Evolutionary conservation across 1,140 invertebrate species (phyloP), one percentile per base, ranked within the genome.

Genomic region (Oscheius sp.): DNA sequence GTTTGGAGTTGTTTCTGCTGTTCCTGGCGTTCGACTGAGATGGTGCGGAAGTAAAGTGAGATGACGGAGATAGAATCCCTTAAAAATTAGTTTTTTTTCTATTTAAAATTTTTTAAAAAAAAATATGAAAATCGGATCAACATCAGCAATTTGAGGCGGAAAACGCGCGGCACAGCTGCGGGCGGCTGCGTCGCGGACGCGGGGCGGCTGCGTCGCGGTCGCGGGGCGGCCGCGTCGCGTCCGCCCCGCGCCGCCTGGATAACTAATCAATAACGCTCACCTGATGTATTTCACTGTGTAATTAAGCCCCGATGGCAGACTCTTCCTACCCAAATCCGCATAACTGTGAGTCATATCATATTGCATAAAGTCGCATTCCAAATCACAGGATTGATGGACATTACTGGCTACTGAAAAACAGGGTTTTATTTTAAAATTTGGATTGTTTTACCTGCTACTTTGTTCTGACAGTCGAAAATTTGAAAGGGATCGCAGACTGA

Each of bases 1-100:
- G 69, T 75, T 49, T 75, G 74, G 2, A 75, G 59, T 45, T 75
- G 74, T 66, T 75, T 75, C 68, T 72, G 68, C 32, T 75, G 74
- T 29, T 71, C 70, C 26, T 74, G 49, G 32, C 61, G 23, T 28
- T 75, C 74, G 55, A 74, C 73, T 13, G 74, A 42, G 15, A 75
- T 63, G 0, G 32, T 49, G 4, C 49, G 55, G 20, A 58, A 68
- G 26, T 68, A 68, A 10, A 68, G 67, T 18, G 49, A 58, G 2
- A 59, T 55, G 7, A 58, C 32, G 3, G 67, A 46, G 3, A 68
- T 59, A 10, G 52, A 49, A 28, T 29, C 28, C 7, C 67, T 68
- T 1, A 15, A 61, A 68, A 58, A 36, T 7, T 1, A 38, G n/a
- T 36, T 13, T 58, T 38, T 1, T 28, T 13, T 4, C 29, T 10